A percentile compares a stretch with the other conserved stretches of the same genome.
Conservation (phyloP, 2,113 vertebrate genomes). For the Heterotis niloticus region DNA sequence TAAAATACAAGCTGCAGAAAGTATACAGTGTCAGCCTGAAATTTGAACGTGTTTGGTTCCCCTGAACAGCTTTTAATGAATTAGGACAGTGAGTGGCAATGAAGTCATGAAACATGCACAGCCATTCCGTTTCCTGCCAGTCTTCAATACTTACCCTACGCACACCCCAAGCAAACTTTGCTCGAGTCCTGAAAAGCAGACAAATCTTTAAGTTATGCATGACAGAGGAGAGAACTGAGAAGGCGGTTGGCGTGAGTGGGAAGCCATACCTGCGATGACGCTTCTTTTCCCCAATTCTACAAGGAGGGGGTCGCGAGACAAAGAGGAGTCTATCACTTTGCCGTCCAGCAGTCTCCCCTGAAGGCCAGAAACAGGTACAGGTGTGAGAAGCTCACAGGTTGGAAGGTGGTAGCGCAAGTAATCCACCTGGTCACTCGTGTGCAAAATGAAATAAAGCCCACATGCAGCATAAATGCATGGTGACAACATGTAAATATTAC, state of each 20-base stretch:
- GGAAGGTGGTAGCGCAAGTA: too few species aligned
- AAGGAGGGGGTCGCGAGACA: constrained; percentile 81
- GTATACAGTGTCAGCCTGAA: too few species aligned
- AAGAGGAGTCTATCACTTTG: constrained; percentile 82
- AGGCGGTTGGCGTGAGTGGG: not conserved
- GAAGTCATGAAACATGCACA: not conserved
- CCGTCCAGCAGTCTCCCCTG: constrained; percentile 88
- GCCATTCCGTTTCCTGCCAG: not conserved
- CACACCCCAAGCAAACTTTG: constrained; percentile 90
- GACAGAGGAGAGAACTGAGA: not conserved
- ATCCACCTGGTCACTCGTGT: too few species aligned
- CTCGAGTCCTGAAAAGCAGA: constrained; percentile 75
- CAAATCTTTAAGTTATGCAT: not conserved
- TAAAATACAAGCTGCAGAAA: too few species aligned
- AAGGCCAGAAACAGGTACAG: not conserved
- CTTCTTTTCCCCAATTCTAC: constrained; percentile 90
- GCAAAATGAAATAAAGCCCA: too few species aligned
- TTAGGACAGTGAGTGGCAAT: not conserved
- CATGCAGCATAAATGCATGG: too few species aligned
- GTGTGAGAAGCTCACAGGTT: too few species aligned
- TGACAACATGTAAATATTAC: too few species aligned
- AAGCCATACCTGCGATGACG: constrained; percentile 77
- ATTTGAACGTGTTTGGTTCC: too few species aligned
- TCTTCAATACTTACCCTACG: constrained; percentile 75
- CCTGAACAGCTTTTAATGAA: too few species aligned